These are phyloP conservation scores for Drosophila anomalipes DNA, from an alignment of 2,888 invertebrate species.

Conservation along the genomic window DNA sequence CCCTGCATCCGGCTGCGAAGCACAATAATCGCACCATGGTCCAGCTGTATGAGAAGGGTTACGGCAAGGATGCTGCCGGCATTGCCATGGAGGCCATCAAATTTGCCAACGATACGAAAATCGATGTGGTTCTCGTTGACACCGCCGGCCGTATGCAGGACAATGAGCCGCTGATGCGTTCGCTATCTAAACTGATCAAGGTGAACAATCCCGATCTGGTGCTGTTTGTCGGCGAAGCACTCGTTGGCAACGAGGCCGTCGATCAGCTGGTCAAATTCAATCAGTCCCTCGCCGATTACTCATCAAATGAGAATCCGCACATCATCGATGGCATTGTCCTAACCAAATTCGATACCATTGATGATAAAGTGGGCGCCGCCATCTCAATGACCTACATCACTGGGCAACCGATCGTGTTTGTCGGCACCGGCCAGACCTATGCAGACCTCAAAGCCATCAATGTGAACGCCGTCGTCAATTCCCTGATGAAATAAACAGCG, in stretches of 20 bases:
- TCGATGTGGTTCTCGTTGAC: conserved; percentile 98
- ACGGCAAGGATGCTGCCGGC: conserved; percentile 98
- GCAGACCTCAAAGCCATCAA: conserved; percentile 98
- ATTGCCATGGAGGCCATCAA: conserved; percentile 99
- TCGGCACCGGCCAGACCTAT: conserved; percentile 99
- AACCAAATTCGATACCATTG: conserved; percentile 99
- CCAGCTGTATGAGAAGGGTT: conserved; percentile 98
- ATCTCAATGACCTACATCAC: conserved; percentile 99
- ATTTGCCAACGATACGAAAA: conserved; percentile 91
- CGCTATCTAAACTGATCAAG: conserved; percentile 98
- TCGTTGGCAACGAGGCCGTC: conserved; percentile 99
- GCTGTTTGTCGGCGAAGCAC: conserved; percentile 99
- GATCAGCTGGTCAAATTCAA: conserved; percentile 99
- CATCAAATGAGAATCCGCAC: conserved; percentile 91
- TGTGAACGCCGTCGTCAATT: conserved; percentile 97
- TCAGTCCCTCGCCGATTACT: conserved; percentile 97
- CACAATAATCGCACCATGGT: conserved; percentile 93
- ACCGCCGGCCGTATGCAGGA: conserved; percentile 99
- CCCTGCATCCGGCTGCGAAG: conserved; percentile 93
- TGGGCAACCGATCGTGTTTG: conserved; percentile 97
- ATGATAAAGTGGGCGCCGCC: conserved; percentile 99
- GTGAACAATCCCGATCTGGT: conserved; percentile 99
- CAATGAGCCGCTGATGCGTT: conserved; percentile 99
- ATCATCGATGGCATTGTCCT: conserved; percentile 99
- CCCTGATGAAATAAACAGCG: conserved; percentile 93